Evolutionary conservation across 1,140 invertebrate genomes (phyloP).

Genomic region (Zaprionus davidi): DNA sequence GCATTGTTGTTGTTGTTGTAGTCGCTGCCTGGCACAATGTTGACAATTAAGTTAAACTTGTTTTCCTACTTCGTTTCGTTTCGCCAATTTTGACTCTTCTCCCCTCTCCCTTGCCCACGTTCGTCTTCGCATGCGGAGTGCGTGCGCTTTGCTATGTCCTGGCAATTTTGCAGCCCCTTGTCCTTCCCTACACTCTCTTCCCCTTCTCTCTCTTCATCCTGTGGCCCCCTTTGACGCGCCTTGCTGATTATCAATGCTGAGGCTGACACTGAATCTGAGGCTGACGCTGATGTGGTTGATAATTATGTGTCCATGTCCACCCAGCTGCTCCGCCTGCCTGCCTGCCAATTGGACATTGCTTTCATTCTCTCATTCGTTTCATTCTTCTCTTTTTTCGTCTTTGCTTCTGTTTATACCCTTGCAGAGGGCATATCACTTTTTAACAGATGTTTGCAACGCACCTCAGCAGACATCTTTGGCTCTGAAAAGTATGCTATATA

Average conservation of each 20-base stretch:
- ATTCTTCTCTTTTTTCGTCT: neutral
- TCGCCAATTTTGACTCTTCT: constrained; percentile 56
- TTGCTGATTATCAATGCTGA: constrained; percentile 73
- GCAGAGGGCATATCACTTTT: too few species aligned
- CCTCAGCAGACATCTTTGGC: too few species aligned
- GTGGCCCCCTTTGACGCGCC: constrained; percentile 21
- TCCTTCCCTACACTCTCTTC: neutral
- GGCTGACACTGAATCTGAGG: constrained; percentile 54
- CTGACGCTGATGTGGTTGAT: constrained; percentile 68
- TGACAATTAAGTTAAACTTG: constrained; percentile 82
- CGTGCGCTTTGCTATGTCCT: constrained; percentile 25
- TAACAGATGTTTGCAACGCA: too few species aligned
- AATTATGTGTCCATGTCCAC: constrained; percentile 73
- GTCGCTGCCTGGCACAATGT: constrained; percentile 61
- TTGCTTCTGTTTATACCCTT: neutral
- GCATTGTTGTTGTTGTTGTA: constrained; percentile 25
- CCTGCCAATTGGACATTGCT: constrained; percentile 27
- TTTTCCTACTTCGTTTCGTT: constrained; percentile 78
- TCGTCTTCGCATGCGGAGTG: neutral
- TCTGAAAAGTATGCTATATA: too few species aligned
- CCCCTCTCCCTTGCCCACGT: neutral
- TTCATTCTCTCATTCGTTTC: constrained; percentile 6
- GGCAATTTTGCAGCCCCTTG: constrained; percentile 15
- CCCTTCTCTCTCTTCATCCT: too few species aligned
- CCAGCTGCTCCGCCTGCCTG: constrained; percentile 24